Base-by-base conservation (phyloP, 2,888 invertebrate species). In the Platycheirus rosarum region DNA sequence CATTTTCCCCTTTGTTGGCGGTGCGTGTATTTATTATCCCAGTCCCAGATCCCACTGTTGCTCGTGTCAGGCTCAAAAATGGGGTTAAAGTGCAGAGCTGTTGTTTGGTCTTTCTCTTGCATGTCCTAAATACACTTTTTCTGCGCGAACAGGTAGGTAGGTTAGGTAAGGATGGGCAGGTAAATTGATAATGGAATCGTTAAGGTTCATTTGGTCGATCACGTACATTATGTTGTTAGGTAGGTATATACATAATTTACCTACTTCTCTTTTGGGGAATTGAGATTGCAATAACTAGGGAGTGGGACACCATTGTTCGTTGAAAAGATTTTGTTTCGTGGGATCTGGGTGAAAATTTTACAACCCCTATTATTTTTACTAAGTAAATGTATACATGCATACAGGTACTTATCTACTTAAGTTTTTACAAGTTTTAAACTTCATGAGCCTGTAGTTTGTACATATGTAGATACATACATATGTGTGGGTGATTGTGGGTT, bases 191-290 rank as follows among this genome's bases (percentile, higher is more conserved):
- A 55, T 71, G 65, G 51, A 42, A 70, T 48, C 42, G 70, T 70
- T 49, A 49, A 57, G 69, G 62, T 63, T 62, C 75, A 76, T 76
- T 68, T 68, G 29, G 48, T 68, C 44, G n/a, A n/a, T n/a, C n/a
- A n/a, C n/a, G n/a, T n/a, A n/a, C n/a, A n/a, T n/a, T n/a, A n/a
- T n/a, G n/a, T n/a, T n/a, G n/a, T n/a, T n/a, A n/a, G n/a, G n/a
- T n/a, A n/a, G n/a, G n/a, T n/a, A n/a, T n/a, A n/a, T n/a, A n/a
- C n/a, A n/a, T n/a, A n/a, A n/a, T n/a, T n/a, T n/a, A n/a, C n/a
- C n/a, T n/a, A n/a, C n/a, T n/a, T n/a, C n/a, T n/a, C n/a, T n/a
- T n/a, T n/a, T n/a, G n/a, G n/a, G n/a, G n/a, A n/a, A 49, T 70
- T 70, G 18, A n/a, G 13, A 44, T 16, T 44, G 35, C 35, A 37